A percentile compares a stretch with the other conserved stretches of the same genome.
phyloP scores from a whole-genome alignment of 2,797 vertebrate species.

The Aeoliscus strigatus region DNA sequence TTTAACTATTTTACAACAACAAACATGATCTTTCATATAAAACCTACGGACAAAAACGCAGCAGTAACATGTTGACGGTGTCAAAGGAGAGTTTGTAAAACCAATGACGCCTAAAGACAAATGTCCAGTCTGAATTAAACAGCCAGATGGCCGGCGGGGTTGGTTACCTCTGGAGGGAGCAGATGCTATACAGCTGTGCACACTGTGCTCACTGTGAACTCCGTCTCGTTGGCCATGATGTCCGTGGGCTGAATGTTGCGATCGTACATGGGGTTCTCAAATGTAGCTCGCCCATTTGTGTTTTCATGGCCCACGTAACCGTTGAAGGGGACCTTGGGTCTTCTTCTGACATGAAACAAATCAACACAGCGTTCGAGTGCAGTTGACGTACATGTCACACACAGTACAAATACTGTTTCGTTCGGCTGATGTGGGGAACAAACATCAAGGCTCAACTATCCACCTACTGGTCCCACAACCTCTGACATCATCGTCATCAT shows the following conservation, averaged over 20 bases:
- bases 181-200: conserved; percentile 96
- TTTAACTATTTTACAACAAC: neutral
- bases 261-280: conserved; percentile 99
- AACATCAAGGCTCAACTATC: too few relatives aligned
- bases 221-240: conserved; percentile 88
- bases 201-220: conserved; percentile 98
- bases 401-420: too few relatives aligned
- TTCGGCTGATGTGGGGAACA: too few relatives aligned
- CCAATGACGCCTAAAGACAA: too few relatives aligned
- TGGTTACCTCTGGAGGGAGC: conserved; percentile 64
- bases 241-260: conserved; percentile 94
- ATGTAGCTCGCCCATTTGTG: conserved; percentile 91
- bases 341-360: conserved; percentile 76
- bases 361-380: neutral
- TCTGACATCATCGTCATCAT: too few relatives aligned
- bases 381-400: too few relatives aligned
- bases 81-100: too few relatives aligned
- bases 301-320: conserved; percentile 96
- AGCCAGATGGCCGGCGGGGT: neutral
- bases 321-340: conserved; percentile 97
- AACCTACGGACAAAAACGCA: too few relatives aligned
- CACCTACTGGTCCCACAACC: too few relatives aligned
- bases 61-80: too few relatives aligned
- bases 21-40: too few relatives aligned
- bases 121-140: too few relatives aligned